phyloP scores from a whole-genome alignment of 2,888 invertebrate species.

The Saturnia pavonia region DNA sequence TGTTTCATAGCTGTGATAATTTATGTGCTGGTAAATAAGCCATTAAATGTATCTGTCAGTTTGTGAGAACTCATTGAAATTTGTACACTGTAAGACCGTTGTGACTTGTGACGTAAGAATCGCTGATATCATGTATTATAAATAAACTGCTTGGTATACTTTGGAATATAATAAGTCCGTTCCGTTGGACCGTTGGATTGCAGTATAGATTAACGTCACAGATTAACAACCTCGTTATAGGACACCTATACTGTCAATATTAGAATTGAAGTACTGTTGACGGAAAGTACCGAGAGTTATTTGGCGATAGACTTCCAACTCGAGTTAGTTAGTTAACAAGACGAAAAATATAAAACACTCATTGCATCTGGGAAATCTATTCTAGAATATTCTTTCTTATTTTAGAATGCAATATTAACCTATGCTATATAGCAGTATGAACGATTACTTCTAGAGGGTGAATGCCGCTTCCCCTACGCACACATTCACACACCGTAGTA shows the following conservation, averaged over 20 bases:
- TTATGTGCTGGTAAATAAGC: slow-evolving; percentile 34
- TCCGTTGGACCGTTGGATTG: too few relatives aligned
- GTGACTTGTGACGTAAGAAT: slow-evolving; percentile 16
- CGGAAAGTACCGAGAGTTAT: background rate
- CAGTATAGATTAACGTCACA: too few relatives aligned
- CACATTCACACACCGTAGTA: background rate
- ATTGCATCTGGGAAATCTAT: too few relatives aligned
- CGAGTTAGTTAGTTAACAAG: too few relatives aligned
- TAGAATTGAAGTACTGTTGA: background rate
- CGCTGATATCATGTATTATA: background rate
- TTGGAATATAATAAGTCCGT: too few relatives aligned
- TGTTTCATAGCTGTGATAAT: slow-evolving; percentile 22
- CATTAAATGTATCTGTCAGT: slow-evolving; percentile 28
- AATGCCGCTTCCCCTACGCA: background rate
- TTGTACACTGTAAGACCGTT: slow-evolving; percentile 21
- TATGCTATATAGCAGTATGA: background rate
- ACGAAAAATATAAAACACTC: too few relatives aligned
- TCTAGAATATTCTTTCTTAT: too few relatives aligned
- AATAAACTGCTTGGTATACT: too few relatives aligned
- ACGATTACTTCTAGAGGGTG: background rate
- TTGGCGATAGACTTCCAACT: background rate
- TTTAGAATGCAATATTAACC: background rate
- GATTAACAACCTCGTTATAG: too few relatives aligned
- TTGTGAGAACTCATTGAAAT: slow-evolving; percentile 36
- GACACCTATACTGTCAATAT: background rate